These are phyloP conservation scores for Scyliorhinus canicula DNA, from an alignment of 2,797 vertebrate genomes.

Conservation along the genomic window DNA sequence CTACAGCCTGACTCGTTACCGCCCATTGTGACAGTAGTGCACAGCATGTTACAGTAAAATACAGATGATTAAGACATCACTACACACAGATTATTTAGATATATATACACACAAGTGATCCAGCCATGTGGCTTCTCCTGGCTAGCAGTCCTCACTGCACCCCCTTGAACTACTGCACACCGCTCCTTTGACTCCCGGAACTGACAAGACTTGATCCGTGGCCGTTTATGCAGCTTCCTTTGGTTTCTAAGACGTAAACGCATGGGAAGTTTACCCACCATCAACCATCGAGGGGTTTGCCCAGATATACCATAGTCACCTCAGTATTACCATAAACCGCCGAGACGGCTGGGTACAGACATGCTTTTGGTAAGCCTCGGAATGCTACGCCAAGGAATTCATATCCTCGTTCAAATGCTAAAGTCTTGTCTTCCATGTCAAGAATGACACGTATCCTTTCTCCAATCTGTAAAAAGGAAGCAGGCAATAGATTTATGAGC, in stretches of 20 bases:
- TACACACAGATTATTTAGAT: conserved; percentile 21
- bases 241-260: conserved; percentile 14
- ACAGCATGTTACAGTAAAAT: conserved; percentile 27
- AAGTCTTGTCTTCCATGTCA: conserved; percentile 98
- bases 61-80: not conserved
- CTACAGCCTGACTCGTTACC: not conserved
- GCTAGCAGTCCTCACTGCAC: not conserved
- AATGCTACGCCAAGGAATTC: conserved; percentile 96
- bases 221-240: conserved; percentile 17
- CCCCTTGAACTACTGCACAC: conserved; percentile 15
- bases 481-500: not conserved
- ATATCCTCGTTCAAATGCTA: conserved; percentile 95
- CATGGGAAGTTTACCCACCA: not conserved
- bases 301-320: conserved; percentile 98
- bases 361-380: conserved; percentile 89
- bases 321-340: conserved; percentile 98
- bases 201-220: not conserved
- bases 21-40: not conserved
- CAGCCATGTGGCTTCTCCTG: not conserved
- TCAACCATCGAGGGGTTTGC: conserved; percentile 93
- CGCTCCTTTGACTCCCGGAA: conserved; percentile 20
- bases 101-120: conserved; percentile 33
- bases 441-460: conserved; percentile 97
- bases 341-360: conserved; percentile 92
- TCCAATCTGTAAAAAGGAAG: conserved; percentile 72